Conservation (phyloP, 2,888 invertebrate genomes). For the Xylota segnis region DNA sequence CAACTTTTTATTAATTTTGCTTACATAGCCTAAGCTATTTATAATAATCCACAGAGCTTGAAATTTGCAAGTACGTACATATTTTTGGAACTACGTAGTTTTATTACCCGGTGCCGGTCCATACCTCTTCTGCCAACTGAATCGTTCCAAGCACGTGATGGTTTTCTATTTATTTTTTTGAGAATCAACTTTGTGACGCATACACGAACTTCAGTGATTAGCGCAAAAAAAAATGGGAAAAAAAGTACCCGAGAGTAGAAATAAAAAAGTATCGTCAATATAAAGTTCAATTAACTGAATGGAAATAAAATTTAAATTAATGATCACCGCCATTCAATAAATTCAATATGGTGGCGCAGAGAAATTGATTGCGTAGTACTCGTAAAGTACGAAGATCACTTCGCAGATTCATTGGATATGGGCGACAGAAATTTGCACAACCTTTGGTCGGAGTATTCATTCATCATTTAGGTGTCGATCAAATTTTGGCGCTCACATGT, state of each 20-base stretch:
- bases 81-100: slow-evolving; percentile 48
- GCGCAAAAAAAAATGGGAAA: slow-evolving; percentile 14
- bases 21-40: slow-evolving; percentile 34
- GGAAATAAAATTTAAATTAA: slow-evolving; percentile 68
- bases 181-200: slow-evolving; percentile 32
- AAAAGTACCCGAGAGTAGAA: background rate
- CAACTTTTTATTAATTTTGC: slow-evolving; percentile 2
- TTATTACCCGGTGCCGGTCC: background rate
- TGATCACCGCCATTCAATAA: slow-evolving; percentile 49
- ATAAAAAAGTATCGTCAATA: slow-evolving; percentile 48
- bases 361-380: slow-evolving; percentile 61
- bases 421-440: slow-evolving; percentile 27
- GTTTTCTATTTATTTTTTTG: background rate
- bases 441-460: slow-evolving; percentile 44
- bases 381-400: slow-evolving; percentile 31
- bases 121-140: slow-evolving; percentile 14
- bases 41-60: slow-evolving; percentile 13
- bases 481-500: slow-evolving; percentile 10
- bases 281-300: slow-evolving; percentile 67
- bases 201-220: slow-evolving; percentile 29
- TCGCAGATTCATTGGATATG: slow-evolving; percentile 32
- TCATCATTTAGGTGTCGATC: slow-evolving; percentile 10
- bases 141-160: slow-evolving; percentile 52
- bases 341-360: slow-evolving; percentile 21
- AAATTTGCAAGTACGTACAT: slow-evolving; percentile 47